Evolutionary conservation across 2,113 vertebrate genomes (phyloP).

Genomic region (Phocoena sinus): DNA sequence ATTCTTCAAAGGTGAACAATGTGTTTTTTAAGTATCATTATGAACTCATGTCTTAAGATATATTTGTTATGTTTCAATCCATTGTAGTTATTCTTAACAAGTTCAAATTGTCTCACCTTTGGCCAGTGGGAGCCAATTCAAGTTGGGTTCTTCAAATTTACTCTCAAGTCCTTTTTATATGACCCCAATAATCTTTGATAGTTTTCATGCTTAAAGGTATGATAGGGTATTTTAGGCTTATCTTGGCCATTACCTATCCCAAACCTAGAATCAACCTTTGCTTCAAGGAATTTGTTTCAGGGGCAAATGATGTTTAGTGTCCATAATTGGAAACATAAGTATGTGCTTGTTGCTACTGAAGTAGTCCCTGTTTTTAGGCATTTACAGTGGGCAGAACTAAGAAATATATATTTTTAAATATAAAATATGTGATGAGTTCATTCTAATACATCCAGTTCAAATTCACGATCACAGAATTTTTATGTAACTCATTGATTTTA

Average conservation of each 20-base stretch:
- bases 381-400: background rate
- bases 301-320: background rate
- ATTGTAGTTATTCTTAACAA: background rate
- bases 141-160: background rate
- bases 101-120: background rate
- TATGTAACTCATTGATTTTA: slow-evolving; percentile 12
- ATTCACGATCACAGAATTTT: background rate
- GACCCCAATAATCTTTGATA: background rate
- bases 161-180: background rate
- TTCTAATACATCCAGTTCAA: background rate
- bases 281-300: background rate
- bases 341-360: background rate
- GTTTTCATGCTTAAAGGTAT: slow-evolving; percentile 6
- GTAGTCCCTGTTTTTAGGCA: background rate
- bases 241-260: background rate
- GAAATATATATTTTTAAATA: background rate
- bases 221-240: background rate
- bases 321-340: background rate
- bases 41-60: background rate
- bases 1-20: background rate
- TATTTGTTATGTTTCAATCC: background rate
- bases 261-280: background rate
- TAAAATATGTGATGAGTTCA: slow-evolving; percentile 12
- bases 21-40: background rate
- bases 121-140: background rate